These are phyloP conservation scores for Isurus oxyrinchus DNA, from an alignment of 2,113 vertebrate genomes.

Conservation along the genomic window DNA sequence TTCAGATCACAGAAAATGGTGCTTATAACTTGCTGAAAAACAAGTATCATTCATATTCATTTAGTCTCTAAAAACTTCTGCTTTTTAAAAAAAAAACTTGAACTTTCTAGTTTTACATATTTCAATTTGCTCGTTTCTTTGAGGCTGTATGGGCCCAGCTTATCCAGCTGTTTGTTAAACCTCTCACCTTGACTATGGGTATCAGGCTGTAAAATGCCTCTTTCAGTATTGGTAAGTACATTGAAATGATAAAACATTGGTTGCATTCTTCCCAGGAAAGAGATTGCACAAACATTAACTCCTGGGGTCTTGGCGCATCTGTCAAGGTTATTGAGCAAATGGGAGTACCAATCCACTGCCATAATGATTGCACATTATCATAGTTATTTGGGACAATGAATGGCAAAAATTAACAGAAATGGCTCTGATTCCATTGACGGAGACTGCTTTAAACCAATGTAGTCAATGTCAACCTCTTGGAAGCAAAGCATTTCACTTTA, in stretches of 20 bases:
- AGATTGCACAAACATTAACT: not conserved
- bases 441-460: not conserved
- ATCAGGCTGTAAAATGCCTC: not conserved
- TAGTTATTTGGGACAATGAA: not conserved
- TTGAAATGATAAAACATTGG: not conserved
- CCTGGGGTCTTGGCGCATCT: not conserved
- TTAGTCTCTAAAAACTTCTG: not conserved
- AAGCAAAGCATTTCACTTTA: not conserved
- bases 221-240: not conserved
- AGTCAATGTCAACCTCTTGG: not conserved
- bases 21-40: not conserved
- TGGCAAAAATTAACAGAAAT: not conserved
- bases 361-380: not conserved
- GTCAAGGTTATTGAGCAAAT: not conserved
- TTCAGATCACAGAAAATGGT: not conserved
- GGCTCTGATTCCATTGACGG: not conserved
- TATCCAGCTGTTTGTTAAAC: not conserved
- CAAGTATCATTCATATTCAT: not conserved
- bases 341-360: not conserved
- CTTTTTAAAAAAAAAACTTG: not conserved
- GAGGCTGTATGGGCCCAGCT: not conserved
- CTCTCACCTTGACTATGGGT: not conserved
- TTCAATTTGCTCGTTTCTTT: not conserved
- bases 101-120: not conserved
- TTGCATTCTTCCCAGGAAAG: not conserved